phyloP scores from a whole-genome alignment of 2,113 vertebrate genomes.

The Cynopterus brachyotis region DNA sequence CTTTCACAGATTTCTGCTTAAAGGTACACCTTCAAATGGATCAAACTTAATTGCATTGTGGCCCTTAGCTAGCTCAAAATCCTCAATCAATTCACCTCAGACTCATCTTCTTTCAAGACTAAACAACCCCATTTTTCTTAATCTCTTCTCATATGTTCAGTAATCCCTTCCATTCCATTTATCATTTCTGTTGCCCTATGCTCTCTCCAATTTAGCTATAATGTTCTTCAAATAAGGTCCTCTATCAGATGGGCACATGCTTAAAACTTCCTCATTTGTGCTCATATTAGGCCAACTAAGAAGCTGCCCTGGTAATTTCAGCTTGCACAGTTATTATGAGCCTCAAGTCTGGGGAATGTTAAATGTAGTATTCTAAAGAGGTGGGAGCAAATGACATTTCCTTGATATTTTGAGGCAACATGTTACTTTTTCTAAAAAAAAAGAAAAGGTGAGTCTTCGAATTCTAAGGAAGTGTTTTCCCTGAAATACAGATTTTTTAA shows the following conservation, averaged over 20 bases:
- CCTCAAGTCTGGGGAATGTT: slow-evolving; percentile 54
- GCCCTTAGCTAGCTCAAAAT: slow-evolving; percentile 76
- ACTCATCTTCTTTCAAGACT: slow-evolving; percentile 74
- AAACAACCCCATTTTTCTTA: slow-evolving; percentile 79
- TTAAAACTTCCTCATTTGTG: slow-evolving; percentile 33
- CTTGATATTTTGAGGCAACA: slow-evolving; percentile 60
- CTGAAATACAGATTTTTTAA: slow-evolving; percentile 45
- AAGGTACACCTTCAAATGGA: slow-evolving; percentile 73
- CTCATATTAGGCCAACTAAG: slow-evolving; percentile 44
- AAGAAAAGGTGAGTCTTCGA: slow-evolving; percentile 61
- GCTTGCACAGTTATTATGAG: slow-evolving; percentile 53
- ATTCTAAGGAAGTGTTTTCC: slow-evolving; percentile 55
- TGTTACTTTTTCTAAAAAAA: slow-evolving; percentile 62
- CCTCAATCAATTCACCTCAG: slow-evolving; percentile 79
- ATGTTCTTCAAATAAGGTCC: slow-evolving; percentile 78
- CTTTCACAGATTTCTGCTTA: slow-evolving; percentile 70
- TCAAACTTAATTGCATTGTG: slow-evolving; percentile 77
- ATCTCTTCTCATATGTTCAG: slow-evolving; percentile 76
- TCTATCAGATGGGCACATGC: slow-evolving; percentile 72
- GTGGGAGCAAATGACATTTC: slow-evolving; percentile 65
- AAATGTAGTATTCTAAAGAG: slow-evolving; percentile 45
- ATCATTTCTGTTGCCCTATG: slow-evolving; percentile 79
- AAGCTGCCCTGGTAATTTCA: slow-evolving; percentile 59
- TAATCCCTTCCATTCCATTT: slow-evolving; percentile 78
- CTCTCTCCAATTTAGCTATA: slow-evolving; percentile 75